phyloP scores from a whole-genome alignment of 2,888 invertebrate species.

The Chloroclystis v-ata region DNA sequence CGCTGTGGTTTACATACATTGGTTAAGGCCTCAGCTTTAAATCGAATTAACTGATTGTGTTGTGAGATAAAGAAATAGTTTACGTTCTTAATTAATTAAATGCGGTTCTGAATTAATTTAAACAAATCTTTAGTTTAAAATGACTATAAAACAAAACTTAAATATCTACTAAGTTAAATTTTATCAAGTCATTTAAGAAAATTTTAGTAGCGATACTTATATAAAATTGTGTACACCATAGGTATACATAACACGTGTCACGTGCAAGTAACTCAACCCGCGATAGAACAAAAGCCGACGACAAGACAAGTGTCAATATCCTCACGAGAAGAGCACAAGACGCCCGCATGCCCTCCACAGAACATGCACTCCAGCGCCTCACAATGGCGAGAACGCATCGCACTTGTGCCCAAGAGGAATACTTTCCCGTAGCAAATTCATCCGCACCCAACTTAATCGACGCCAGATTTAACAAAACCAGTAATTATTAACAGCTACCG shows the following conservation, averaged over 20 bases:
- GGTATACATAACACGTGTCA: slow-evolving; percentile 33
- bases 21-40: background rate
- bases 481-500: slow-evolving; percentile 63
- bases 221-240: too few species aligned
- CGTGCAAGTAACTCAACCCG: slow-evolving; percentile 70
- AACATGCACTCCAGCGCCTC: slow-evolving; percentile 53
- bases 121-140: too few species aligned
- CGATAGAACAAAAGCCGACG: slow-evolving; percentile 62
- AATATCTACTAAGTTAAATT: too few species aligned
- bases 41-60: background rate
- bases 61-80: too few species aligned
- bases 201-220: too few species aligned
- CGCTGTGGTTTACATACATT: slow-evolving; percentile 18
- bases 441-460: slow-evolving; percentile 37
- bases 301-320: slow-evolving; percentile 73
- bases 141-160: too few species aligned
- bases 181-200: too few species aligned
- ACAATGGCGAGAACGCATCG: slow-evolving; percentile 54
- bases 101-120: too few species aligned
- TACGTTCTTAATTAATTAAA: too few species aligned
- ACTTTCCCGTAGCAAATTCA: slow-evolving; percentile 30
- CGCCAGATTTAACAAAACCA: slow-evolving; percentile 56
- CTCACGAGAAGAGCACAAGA: slow-evolving; percentile 62
- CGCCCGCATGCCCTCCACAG: slow-evolving; percentile 66
- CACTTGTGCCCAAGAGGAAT: slow-evolving; percentile 27